Conservation (phyloP, 2,113 vertebrate species). For the Notiomystis cincta region DNA sequence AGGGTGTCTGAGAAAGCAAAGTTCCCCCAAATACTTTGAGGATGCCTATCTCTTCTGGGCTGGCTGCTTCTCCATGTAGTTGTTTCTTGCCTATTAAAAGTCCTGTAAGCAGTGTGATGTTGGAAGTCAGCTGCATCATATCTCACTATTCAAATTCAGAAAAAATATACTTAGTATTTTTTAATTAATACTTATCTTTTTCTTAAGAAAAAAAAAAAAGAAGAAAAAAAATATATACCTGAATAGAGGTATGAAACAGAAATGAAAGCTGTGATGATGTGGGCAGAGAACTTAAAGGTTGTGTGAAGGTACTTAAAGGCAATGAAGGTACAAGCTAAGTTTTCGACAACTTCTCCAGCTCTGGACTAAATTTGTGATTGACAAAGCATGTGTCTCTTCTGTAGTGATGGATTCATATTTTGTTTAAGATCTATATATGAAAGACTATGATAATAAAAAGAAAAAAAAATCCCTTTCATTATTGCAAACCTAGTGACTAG, state of each 20-base stretch:
- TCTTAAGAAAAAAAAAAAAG: background rate
- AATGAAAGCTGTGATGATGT: background rate
- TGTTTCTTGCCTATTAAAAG: background rate
- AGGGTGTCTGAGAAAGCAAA: background rate
- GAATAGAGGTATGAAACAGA: background rate
- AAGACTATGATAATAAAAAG: background rate
- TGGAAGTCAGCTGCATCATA: background rate
- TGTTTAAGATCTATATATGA: background rate
- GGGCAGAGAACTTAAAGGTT: background rate
- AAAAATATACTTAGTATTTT: background rate
- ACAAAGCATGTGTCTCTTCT: background rate
- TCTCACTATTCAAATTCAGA: background rate
- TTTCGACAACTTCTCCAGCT: background rate
- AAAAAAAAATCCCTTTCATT: background rate
- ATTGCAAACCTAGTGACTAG: background rate
- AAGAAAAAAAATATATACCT: background rate
- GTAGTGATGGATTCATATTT: background rate
- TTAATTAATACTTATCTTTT: background rate
- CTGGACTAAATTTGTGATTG: background rate
- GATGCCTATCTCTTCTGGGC: background rate
- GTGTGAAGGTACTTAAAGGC: background rate
- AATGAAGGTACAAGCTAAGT: background rate
- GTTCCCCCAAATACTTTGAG: background rate
- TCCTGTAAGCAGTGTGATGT: background rate
- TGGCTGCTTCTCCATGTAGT: background rate